phyloP scores from a whole-genome alignment of 2,797 vertebrate genomes.

The Danio aesculapii region DNA sequence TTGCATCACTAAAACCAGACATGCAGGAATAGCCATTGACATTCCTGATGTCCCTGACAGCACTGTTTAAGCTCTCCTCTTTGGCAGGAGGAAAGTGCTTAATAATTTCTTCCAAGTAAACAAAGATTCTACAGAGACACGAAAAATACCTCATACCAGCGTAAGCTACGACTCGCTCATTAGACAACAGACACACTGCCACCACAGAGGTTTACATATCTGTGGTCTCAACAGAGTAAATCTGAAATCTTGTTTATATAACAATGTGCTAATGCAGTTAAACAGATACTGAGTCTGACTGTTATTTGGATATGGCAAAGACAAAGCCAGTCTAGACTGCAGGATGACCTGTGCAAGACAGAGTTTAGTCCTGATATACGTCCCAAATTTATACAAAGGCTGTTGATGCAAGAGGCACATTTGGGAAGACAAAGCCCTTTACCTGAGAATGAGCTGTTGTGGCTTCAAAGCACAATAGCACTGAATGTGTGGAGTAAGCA shows the following conservation, averaged over 20 bases:
- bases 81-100: conserved; percentile 2
- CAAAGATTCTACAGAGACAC: conserved; percentile 5
- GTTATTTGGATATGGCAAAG: neutral
- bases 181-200: conserved; percentile 4
- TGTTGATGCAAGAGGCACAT: neutral
- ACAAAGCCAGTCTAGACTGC: neutral
- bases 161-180: neutral
- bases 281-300: conserved; percentile 19
- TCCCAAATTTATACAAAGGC: neutral
- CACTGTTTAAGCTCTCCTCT: conserved; percentile 16
- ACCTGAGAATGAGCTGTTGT: neutral
- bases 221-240: conserved; percentile 8
- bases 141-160: conserved; percentile 30
- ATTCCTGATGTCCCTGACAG: conserved; percentile 30
- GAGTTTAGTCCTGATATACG: neutral
- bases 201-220: conserved; percentile 28
- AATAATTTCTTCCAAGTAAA: conserved; percentile 20
- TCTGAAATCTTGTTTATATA: conserved; percentile 32
- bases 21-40: conserved; percentile 25
- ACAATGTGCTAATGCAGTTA: conserved; percentile 9
- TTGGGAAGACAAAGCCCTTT: neutral
- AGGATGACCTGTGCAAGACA: neutral
- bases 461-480: neutral
- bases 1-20: conserved; percentile 24
- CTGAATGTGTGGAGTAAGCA: neutral